phyloP scores from a whole-genome alignment of 2,888 invertebrate genomes.

The Pheosia tremula region DNA sequence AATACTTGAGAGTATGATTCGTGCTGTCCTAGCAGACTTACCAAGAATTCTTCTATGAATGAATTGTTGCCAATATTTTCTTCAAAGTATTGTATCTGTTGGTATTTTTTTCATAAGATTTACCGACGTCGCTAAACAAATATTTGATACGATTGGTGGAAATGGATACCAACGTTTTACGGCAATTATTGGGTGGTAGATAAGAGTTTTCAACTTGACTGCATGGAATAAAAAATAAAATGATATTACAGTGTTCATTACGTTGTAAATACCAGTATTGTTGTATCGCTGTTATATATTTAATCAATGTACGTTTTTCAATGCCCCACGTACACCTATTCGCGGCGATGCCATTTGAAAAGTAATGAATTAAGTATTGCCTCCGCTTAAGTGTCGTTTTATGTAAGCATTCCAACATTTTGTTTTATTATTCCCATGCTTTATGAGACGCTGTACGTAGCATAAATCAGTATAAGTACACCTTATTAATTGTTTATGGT shows the following conservation, averaged over 20 bases:
- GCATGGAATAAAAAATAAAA: conserved; percentile 47
- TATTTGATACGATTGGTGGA: neutral
- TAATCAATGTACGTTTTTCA: conserved; percentile 27
- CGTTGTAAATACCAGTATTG: conserved; percentile 71
- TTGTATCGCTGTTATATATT: conserved; percentile 54
- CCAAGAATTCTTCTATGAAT: too few species aligned
- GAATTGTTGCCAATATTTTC: too few species aligned
- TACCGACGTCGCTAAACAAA: neutral
- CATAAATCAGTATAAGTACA: conserved; percentile 72
- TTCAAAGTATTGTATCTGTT: neutral
- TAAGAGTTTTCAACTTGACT: conserved; percentile 51
- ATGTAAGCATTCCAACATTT: conserved; percentile 77
- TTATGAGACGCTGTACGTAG: conserved; percentile 49
- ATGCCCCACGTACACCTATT: neutral
- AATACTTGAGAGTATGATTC: neutral
- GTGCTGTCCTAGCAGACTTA: too few species aligned
- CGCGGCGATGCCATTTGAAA: conserved; percentile 11
- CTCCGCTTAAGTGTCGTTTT: conserved; percentile 54
- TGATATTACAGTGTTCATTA: conserved; percentile 74
- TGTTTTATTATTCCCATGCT: conserved; percentile 52
- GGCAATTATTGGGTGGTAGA: neutral
- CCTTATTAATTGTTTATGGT: conserved; percentile 65
- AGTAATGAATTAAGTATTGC: conserved; percentile 30
- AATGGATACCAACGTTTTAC: neutral
- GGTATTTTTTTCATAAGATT: neutral